phyloP scores from a whole-genome alignment of 2,113 vertebrate genomes.

The Lichenostomus cassidix region DNA sequence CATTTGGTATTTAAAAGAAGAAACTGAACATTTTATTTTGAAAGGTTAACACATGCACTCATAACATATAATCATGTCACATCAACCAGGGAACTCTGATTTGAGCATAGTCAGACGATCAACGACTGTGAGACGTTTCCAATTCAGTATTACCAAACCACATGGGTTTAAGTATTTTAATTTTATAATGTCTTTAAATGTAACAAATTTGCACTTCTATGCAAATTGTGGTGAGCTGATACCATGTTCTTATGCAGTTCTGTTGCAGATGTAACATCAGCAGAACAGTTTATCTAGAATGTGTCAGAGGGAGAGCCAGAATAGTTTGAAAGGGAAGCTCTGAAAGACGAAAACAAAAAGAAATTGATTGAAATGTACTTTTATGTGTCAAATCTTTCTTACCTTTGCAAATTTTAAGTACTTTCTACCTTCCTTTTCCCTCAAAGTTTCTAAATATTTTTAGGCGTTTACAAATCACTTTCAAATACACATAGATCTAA shows the following conservation, averaged over 20 bases:
- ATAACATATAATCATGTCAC: slow-evolving; percentile 57
- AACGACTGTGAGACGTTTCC: neutral
- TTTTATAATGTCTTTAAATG: slow-evolving; percentile 2
- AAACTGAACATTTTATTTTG: slow-evolving; percentile 45
- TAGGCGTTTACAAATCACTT: slow-evolving; percentile 13
- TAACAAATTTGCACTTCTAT: neutral
- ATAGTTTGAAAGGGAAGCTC: neutral
- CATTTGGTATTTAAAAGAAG: slow-evolving; percentile 49
- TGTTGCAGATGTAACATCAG: neutral
- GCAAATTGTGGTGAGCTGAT: neutral
- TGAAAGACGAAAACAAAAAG: neutral
- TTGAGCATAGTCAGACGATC: slow-evolving; percentile 17
- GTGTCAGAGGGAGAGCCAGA: neutral
- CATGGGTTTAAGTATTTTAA: neutral
- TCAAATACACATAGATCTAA: slow-evolving; percentile 24
- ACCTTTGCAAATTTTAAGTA: neutral
- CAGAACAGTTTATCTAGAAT: neutral
- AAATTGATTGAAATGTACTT: slow-evolving; percentile 30
- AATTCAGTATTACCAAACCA: neutral
- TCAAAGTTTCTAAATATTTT: neutral
- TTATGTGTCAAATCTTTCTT: neutral
- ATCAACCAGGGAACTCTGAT: slow-evolving; percentile 35
- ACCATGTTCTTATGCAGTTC: neutral
- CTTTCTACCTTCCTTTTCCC: neutral
- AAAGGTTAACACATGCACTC: slow-evolving; percentile 47